Conservation (phyloP, 2,113 vertebrate genomes). For the Leptocoma aspasia region DNA sequence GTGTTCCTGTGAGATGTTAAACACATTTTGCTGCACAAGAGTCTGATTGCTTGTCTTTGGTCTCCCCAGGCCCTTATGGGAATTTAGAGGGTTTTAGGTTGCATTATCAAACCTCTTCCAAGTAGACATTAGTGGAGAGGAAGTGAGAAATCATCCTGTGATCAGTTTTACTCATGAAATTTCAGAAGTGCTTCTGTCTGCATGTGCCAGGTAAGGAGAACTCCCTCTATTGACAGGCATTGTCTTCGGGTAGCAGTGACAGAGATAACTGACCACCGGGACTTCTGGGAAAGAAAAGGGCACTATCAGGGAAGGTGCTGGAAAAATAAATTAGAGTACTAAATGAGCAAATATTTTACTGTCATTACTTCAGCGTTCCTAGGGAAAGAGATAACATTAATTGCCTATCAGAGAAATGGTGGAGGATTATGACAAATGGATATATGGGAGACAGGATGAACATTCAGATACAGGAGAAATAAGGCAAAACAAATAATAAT, state of each 20-base stretch:
- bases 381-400: constrained; percentile 36
- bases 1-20: not conserved
- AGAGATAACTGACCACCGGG: not conserved
- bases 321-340: constrained; percentile 48
- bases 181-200: not conserved
- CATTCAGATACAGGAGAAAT: not conserved
- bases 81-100: not conserved
- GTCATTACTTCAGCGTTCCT: not conserved
- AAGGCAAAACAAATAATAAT: constrained; percentile 42
- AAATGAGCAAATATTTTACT: constrained; percentile 45
- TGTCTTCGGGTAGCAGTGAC: not conserved
- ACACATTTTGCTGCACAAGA: not conserved
- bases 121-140: not conserved
- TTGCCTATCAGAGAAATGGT: constrained; percentile 33
- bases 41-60: not conserved
- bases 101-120: not conserved
- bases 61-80: not conserved
- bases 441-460: not conserved
- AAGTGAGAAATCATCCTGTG: not conserved
- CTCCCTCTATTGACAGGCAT: not conserved
- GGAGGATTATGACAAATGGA: not conserved
- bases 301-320: not conserved
- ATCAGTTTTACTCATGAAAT: not conserved
- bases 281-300: constrained; percentile 22
- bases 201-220: not conserved